Base-by-base conservation (phyloP, 2,888 invertebrate genomes). In the Lepidonotus clava region DNA sequence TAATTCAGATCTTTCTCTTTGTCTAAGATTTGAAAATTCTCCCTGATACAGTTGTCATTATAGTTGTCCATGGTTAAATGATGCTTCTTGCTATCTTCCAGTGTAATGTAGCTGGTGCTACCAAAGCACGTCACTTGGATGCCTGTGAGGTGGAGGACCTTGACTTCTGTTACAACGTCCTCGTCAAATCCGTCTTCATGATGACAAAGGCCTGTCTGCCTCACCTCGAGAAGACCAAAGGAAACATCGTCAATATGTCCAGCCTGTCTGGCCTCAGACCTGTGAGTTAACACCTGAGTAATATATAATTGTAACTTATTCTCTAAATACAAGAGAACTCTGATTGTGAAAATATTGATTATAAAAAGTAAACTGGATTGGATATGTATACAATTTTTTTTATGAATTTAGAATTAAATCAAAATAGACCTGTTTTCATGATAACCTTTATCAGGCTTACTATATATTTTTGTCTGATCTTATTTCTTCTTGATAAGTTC, bases 201-300 rank as follows among this genome's bases (percentile, higher is more conserved):
- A 83, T 83, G 83, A 32, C 83, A 32, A 83, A 83, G 83, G 56
- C 83, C 1, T 53, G 56, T 36, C 53, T 83, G 1, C 83, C 83
- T 40, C 83, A 83, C 18, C 83, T 83, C 5, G 83, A 83, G 83
- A 83, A 83, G 34, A 83, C 83, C 83, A 83, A 83, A 28, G 83
- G 83, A 14, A 53, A 51, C 51, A 56, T 83, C 56, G 36, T 83
- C 56, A 83, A 83, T 36, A 83, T 83, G 56, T 53, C 53, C 53
- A 83, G 83, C n/a, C 56, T 83, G 51, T 51, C 83, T 14, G 83
- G 83, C 24, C 53, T 83, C 28, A 28, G 83, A 53, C 83, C 83
- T 2, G 61, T 61, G 28, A 61, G 61, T 61, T 1, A 1, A n/a
- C 1, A 5, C 5, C 56, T 11, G 46, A 46, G 6, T 46, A 11